Base-by-base conservation (phyloP, 2,113 vertebrate species). In the Tinamus guttatus region DNA sequence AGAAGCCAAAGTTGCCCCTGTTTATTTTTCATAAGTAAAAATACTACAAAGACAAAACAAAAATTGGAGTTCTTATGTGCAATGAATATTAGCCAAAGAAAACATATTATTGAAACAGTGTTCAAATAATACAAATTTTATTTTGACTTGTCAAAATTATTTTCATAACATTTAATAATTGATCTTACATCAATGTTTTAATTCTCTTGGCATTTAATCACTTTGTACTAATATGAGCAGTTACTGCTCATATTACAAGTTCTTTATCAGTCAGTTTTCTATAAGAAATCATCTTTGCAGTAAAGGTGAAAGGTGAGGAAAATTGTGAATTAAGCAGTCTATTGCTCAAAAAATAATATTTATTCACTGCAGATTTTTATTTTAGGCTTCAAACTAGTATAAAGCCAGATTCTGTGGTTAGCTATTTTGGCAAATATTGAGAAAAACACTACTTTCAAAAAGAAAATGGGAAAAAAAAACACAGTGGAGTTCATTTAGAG, bases 371-470 rank as follows among this genome's bases (percentile, higher is more conserved):
- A 43, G 18, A 63, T 54, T 85, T 92, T 83, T 52, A 88, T 62
- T 88, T 94, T 56, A 82, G 25, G 18, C 54, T 90, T 87, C 63
- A 52, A 28, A 38, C 2, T 6, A 58, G 14, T 25, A 82, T 47
- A 82, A 81, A 70, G 13, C 1, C 0, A 0, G 25, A 90, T 58
- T 32, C 32, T 32, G 32, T 0, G 0, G 20, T 70, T 43, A 85
- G 47, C 16, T 88, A 54, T n/a, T 86, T 51, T 38, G 36, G 65
- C 22, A 78, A 2, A n/a, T 38, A 47, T 13, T 32, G 32, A 34
- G 70, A 90, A 83, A 64, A 21, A 0, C 2, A 41, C 6, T 43
- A 78, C 5, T 86, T 81, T 27, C 32, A 54, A 84, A 82, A 78
- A 24, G 5, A 43, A 27, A 4, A 4, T 2, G 4, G 28, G 2